Conservation (phyloP, 1,140 invertebrate species). For the Oncopeltus fasciatus region DNA sequence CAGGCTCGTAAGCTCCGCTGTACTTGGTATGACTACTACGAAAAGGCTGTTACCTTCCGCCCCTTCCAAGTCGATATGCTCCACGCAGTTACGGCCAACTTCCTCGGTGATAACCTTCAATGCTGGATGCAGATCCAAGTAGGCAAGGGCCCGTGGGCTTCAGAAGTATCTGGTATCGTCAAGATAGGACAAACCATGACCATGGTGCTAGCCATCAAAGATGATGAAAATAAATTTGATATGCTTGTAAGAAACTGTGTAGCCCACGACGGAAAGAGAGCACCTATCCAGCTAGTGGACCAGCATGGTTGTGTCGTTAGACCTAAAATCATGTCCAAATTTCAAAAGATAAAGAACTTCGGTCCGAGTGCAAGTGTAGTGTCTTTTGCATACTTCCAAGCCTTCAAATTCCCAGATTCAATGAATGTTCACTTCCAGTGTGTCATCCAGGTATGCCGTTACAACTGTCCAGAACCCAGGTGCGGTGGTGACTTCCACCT, state of each 20-base stretch:
- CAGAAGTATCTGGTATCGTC: constrained; percentile 82
- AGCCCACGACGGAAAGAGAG: constrained; percentile 83
- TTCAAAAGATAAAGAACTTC: constrained; percentile 91
- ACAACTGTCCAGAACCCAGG: constrained; percentile 82
- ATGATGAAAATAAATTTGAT: constrained; percentile 89
- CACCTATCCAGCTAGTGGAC: constrained; percentile 87
- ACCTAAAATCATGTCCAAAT: constrained; percentile 83
- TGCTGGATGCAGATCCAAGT: constrained; percentile 93
- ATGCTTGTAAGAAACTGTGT: constrained; percentile 90
- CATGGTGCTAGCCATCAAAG: constrained; percentile 90
- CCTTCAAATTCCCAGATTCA: constrained; percentile 89
- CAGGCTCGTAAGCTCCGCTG: constrained; percentile 81
- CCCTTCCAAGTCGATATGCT: constrained; percentile 92
- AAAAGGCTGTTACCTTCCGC: constrained; percentile 86
- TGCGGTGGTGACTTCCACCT: constrained; percentile 22
- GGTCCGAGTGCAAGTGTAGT: constrained; percentile 80
- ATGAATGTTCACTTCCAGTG: constrained; percentile 96
- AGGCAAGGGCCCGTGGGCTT: constrained; percentile 89
- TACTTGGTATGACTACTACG: constrained; percentile 91
- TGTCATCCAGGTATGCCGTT: constrained; percentile 85
- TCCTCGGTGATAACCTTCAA: constrained; percentile 87
- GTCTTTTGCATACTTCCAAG: constrained; percentile 86
- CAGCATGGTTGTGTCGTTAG: constrained; percentile 81
- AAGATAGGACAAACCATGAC: constrained; percentile 95
- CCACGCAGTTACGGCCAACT: constrained; percentile 82